Conservation (phyloP, 2,888 invertebrate species). For the Yponomeuta sedellus region DNA sequence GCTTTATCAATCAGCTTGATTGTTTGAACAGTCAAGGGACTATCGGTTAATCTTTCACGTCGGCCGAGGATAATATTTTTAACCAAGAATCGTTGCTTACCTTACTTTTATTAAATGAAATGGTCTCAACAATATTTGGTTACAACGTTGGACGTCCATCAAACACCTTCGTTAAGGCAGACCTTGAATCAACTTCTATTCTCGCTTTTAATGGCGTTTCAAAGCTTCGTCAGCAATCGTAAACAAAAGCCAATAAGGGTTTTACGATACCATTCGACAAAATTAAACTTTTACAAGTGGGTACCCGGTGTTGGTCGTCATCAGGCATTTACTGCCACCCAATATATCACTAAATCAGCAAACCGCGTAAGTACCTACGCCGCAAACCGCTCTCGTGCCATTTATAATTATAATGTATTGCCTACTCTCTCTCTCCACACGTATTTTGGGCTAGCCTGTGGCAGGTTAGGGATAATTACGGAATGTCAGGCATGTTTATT, state of each 20-base stretch:
- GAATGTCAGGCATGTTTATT: too few relatives aligned
- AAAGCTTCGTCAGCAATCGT: constrained; percentile 53
- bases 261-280: constrained; percentile 68
- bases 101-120: background rate
- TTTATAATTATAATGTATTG: too few relatives aligned
- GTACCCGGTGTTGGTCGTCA: constrained; percentile 50
- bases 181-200: constrained; percentile 21
- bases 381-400: background rate
- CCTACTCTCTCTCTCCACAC: too few relatives aligned
- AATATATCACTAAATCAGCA: constrained; percentile 19
- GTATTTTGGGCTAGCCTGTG: too few relatives aligned
- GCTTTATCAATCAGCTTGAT: background rate
- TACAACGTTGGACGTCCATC: background rate
- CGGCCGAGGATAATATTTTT: background rate
- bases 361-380: background rate
- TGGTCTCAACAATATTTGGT: background rate
- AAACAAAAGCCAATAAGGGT: constrained; percentile 62
- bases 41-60: background rate
- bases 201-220: constrained; percentile 39
- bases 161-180: background rate
- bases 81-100: background rate
- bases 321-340: constrained; percentile 22
- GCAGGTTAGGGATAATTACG: too few relatives aligned
- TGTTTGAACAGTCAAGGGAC: background rate
- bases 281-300: constrained; percentile 68